Conservation (phyloP, 2,888 invertebrate species). For the Penaeus monodon region DNA sequence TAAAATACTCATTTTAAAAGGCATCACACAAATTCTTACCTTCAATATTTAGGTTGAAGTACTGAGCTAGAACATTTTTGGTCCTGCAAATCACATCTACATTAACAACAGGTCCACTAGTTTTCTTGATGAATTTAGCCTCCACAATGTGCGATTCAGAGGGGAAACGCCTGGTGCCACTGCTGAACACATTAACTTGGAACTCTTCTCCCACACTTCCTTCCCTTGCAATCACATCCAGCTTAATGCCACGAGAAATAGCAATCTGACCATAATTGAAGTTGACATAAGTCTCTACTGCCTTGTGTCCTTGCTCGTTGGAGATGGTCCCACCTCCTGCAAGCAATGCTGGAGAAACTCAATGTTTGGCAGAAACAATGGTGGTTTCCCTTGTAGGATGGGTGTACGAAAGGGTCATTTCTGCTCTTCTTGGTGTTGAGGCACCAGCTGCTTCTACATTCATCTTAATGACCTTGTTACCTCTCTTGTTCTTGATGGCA, state of each 20-base stretch:
- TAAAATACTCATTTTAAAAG: no score
- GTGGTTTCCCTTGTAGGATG: background rate
- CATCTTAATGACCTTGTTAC: background rate
- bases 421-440: constrained; percentile 18
- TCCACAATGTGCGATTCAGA: constrained; percentile 20
- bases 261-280: background rate
- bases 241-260: constrained; percentile 8
- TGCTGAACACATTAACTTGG: constrained; percentile 11
- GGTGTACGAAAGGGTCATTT: constrained; percentile 10
- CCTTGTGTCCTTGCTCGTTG: constrained; percentile 18
- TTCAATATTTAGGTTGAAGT: constrained; percentile 17
- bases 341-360: background rate
- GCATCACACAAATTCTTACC: background rate
- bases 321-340: constrained; percentile 1
- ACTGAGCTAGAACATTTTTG: constrained; percentile 29
- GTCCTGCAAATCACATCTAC: constrained; percentile 16
- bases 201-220: background rate
- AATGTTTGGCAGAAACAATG: constrained; percentile 9
- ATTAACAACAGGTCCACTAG: background rate
- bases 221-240: background rate
- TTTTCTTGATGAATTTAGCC: background rate
- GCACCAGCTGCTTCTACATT: constrained; percentile 19
- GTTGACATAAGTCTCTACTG: constrained; percentile 1
- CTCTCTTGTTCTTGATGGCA: background rate
- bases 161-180: background rate